Evolutionary conservation across 2,888 invertebrate genomes (phyloP), one percentile per base, ranked within the genome.

Genomic region (Eilema caniola): DNA sequence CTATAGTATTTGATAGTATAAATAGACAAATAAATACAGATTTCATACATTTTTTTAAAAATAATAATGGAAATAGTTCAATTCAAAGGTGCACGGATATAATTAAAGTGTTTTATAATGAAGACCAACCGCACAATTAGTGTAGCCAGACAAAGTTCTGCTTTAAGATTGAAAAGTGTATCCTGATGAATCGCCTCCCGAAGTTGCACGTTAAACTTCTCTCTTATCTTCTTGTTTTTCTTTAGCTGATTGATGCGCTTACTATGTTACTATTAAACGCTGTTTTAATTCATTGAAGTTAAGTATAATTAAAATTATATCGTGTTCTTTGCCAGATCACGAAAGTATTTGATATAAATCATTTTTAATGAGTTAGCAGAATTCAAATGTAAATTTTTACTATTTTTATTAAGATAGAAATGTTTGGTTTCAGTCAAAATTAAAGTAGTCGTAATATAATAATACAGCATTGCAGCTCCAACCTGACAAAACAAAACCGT

Each of bases 191-290:
- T 69, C 31, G 63, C 63, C 24, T 37, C 31, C 24, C 11, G 41
- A 69, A 69, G 69, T 61, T 65, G 23, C 64, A 31, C 28, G 23
- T 69, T 47, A 31, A 61, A 47, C 28, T 65, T 65, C 33, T 53
- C 65, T 65, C 47, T 69, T 11, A 64, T 53, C 61, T 69, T 65
- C 33, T 53, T 65, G 65, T 69, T 65, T 69, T 53, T 69, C 69
- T 69, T 64, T 5, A 23, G 10, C 65, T 69, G 65, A 69, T 69
- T 65, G 65, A 69, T 69, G 53, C 24, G 56, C 25, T 57, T 25
- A 47, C 24, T 23, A 31, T 65, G 61, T n/a, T n/a, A n/a, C n/a
- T n/a, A n/a, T n/a, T n/a, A n/a, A 14, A 28, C 41, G 10, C 28
- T 12, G 12, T 57, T 59, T 25, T 59, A 59, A 59, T 25, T 28